Evolutionary conservation across 2,888 invertebrate genomes (phyloP), one percentile per base, ranked within the genome.

Genomic region (Melanotus villosus): DNA sequence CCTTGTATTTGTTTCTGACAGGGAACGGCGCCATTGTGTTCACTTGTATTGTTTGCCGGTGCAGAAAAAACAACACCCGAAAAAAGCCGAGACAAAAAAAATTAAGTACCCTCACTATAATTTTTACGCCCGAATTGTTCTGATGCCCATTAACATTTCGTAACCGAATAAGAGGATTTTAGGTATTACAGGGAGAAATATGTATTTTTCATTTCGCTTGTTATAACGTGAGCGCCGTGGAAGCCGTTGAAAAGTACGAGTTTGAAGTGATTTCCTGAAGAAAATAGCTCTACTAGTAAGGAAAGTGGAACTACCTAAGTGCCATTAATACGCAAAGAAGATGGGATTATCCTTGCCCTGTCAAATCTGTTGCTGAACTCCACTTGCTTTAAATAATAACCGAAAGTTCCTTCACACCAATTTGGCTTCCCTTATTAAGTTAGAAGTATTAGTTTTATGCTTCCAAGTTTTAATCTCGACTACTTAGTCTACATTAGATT

Each of bases 1-100:
- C 60, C 50, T 62, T 62, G 47, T 62, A 62, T 62, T 62, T 62
- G 62, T 62, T 62, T 52, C 32, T 62, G 62, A 50, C 62, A 62
- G 62, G 10, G 32, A 62, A 36, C 52, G 52, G 23, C 21, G 52
- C 50, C 12, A 36, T 62, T 62, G 36, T 34, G 23, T 21, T 62
- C 32, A 19, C 34, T 14, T 38, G 52, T 52, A 62, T 62, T 52
- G 36, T 62, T 62, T 23, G 18, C 14, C 21, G 12, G 4, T 52
- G 6, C 32, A 62, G 45, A 32, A 30, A 59, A 59, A 32, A n/a
- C 21, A 47, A 47, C 21, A 26, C 47, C n/a, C 26, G 23, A 47
- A 47, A n/a, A n/a, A n/a, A 47, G n/a, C 23, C 1, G 2, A 38
- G 14, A 38, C 14, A 38, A 12, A 23, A 47, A 43, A 47, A 23